Evolutionary conservation across 2,113 vertebrate genomes (phyloP), one percentile per base, ranked within the genome.

Genomic region (Chascanopsetta lugubris): DNA sequence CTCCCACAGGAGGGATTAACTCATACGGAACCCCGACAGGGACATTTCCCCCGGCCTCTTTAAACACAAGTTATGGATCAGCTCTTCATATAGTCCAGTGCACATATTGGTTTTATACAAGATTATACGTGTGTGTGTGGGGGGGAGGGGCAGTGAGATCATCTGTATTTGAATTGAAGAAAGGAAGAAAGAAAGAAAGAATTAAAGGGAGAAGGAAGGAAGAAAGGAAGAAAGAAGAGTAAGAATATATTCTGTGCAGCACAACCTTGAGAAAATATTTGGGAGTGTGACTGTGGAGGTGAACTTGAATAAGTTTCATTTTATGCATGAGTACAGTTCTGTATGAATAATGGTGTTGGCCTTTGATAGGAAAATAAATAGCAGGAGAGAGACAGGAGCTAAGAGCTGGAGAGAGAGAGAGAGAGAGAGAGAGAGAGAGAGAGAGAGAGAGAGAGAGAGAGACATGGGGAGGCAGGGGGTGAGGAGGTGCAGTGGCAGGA

Each of bases 251-350:
- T 72, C 66, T 46, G 56, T 56, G 49, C 29, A 57, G 49, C 29
- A 57, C 5, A 45, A 21, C 54, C 59, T 43, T 68, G 17, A 67
- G 61, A 70, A 62, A 58, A 60, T 69, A 71, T 77, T 62, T 67
- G 29, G 17, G 22, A 18, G 69, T 57, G 56, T 8, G 11, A 68
- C 26, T 66, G 18, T 84, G 63, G 50, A 82, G 61, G 72, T 67
- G 68, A 82, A 79, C 74, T 67, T 83, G 65, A 74, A 80, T 77
- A 66, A 54, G 58, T 72, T 79, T 83, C 59, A 80, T 80, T 84
- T 72, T 86, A 78, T 88, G 86, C 83, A 84, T 82, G 72, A 77
- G 63, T 74, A 84, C 68, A 51, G 73, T 84, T 87, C 43, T 66
- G 61, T 77, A 79, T 77, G 75, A 87, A 80, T 83, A 85, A 79